phyloP scores from a whole-genome alignment of 2,797 vertebrate genomes.

The Neosalanx taihuensis region DNA sequence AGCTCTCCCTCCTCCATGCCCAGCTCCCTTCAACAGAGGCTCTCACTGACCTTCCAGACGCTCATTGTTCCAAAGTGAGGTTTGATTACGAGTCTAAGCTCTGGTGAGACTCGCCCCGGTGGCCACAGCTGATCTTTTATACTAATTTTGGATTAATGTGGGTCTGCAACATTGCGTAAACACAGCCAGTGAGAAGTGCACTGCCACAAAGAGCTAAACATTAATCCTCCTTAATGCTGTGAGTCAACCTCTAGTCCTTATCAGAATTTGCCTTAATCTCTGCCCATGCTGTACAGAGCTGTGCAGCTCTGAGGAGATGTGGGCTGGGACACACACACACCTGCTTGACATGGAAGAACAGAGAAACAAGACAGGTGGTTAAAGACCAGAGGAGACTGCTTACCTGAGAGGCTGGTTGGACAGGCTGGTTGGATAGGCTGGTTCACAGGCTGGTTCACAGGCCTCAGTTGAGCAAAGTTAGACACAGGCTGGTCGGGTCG shows the following conservation, averaged over 20 bases:
- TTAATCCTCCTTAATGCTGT: constrained; percentile 99
- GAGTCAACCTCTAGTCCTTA: constrained; percentile 99
- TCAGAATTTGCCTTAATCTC: constrained; percentile 99
- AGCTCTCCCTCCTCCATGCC: constrained; percentile 56
- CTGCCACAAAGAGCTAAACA: constrained; percentile 95
- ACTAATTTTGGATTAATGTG: constrained; percentile 99
- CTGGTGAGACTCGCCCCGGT: constrained; percentile 81
- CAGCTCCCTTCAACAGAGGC: constrained; percentile 48
- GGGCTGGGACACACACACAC: constrained; percentile 68
- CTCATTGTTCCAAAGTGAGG: constrained; percentile 75
- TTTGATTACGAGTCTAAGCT: constrained; percentile 87
- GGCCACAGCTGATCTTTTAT: constrained; percentile 97
- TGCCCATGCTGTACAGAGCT: constrained; percentile 87
- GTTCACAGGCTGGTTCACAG: too few species aligned
- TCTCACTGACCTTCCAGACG: constrained; percentile 70
- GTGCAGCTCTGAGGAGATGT: constrained; percentile 78
- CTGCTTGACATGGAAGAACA: constrained; percentile 32
- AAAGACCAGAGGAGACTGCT: constrained; percentile 41
- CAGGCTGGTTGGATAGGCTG: constrained; percentile 10
- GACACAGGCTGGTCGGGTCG: constrained; percentile 28
- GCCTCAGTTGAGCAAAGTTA: too few species aligned
- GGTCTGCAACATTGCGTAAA: constrained; percentile 94
- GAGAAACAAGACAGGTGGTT: constrained; percentile 6
- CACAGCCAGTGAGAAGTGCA: constrained; percentile 89
- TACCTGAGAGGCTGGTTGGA: constrained; percentile 55